Evolutionary conservation across 1,140 invertebrate genomes (phyloP), one percentile per base, ranked within the genome.

Genomic region (Bombus impatiens): DNA sequence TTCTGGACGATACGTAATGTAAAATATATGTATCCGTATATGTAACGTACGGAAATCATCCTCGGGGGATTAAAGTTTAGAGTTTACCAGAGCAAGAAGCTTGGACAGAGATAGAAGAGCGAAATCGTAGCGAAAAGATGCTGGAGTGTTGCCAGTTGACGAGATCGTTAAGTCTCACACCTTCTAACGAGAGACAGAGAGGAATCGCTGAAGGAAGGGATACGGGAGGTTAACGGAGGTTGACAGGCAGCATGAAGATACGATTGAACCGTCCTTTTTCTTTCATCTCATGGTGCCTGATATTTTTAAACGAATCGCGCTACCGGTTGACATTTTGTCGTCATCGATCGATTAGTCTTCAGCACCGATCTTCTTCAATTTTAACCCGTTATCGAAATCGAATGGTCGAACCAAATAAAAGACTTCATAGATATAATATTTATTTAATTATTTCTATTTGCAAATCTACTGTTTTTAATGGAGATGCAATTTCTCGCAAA

Each of bases 181-280:
- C 82, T 86, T 86, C 80, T 68, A 88, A 74, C 44, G 59, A 87
- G 75, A 71, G 76, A 78, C 70, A 80, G 83, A 82, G 75, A 79
- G 28, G 47, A 87, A 35, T 87, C 79, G 59, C 47, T 68, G 77
- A 83, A 80, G 78, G 79, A 57, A 88, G 75, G 82, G 80, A 89
- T 72, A 74, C 71, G 77, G 84, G 87, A 91, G 86, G 87, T 90
- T 92, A 89, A 88, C 86, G 87, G 89, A 79, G 87, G 82, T 90
- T 87, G 80, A 89, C 79, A 90, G 80, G 70, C 70, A 71, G 10
- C 87, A 87, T 82, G 90, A 90, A 78, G 86, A 74, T 89, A 85
- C 81, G 89, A 91, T 90, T 89, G 89, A 90, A 88, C 86, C 32
- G 75, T 74, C 79, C 65, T 62, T 88, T 68, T 59, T 88, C 85